Evolutionary conservation across 2,113 vertebrate genomes (phyloP), one percentile per base, ranked within the genome.

Genomic region (Cepphus grylle): DNA sequence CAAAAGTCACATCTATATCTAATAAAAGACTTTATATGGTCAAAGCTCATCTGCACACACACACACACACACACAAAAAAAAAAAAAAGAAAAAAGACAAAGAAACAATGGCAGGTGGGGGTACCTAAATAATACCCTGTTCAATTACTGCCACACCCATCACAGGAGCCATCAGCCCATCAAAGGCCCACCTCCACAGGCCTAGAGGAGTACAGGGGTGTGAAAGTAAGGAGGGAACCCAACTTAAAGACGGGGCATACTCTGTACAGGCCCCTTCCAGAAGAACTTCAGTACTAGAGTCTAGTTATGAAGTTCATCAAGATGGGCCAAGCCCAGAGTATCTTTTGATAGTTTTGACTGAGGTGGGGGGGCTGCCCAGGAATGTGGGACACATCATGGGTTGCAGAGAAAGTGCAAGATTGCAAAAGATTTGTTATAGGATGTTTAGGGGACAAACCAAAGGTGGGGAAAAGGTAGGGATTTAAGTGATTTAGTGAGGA

Each of bases 361-460:
- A 40, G 8, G 5, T 0, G 0, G 14, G 5, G 5, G 1, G 27
- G n/a, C 5, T 78, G 61, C 27, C 19, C 7, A 30, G 45, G 22
- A 11, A 8, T 53, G 32, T 29, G 9, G 40, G 8, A 30, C 7
- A 22, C 38, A 17, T 12, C 8, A 6, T 22, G 36, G 34, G 9
- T 40, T 45, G n/a, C 15, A 58, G 49, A 10, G 34, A 53, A 90
- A 69, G 9, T 15, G 11, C 18, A 65, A 65, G 62, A 12, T 65
- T 42, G 26, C 27, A 32, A 12, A n/a, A 52, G 47, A 21, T 59
- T 69, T 91, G 34, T 53, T 88, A 14, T 69, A 26, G 2, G 13
- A 34, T 26, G 5, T 55, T 93, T 69, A 56, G 17, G 17, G 15
- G 8, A 32, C 9, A 50, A 58, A 23, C 1, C 11, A 43, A 43